Base-by-base conservation (phyloP, 2,797 vertebrate genomes). In the Lindbergichthys nudifrons region DNA sequence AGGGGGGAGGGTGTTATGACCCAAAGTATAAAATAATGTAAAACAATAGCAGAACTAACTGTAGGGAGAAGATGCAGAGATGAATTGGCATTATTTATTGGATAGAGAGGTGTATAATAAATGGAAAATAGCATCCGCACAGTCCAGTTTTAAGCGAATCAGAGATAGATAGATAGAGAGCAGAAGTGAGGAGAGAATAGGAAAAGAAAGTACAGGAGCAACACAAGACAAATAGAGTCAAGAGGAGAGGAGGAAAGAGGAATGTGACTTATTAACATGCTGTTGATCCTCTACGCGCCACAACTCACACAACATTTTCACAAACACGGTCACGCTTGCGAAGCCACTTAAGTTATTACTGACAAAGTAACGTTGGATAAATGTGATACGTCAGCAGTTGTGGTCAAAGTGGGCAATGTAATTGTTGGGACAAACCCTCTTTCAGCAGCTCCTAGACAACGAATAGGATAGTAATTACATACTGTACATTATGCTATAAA, bases 181-280 rank as follows among this genome's bases (percentile, higher is more conserved):
- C 18, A 66, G 32, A 36, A 36, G 32, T 36, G 32, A 36, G 32
- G 10, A 9, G 18, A 46, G 46, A 30, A 52, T 41, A 63, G n/a
- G 46, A 59, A n/a, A 12, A 39, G 39, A 59, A 63, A 79, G 87
- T 69, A 75, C 61, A 11, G 30, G 47, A 9, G 32, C 32, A 36
- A 36, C 32, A 36, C 32, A 36, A 36, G 8, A 36, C 32, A 36
- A 36, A 36, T 36, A 36, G 32, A 30, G 23, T n/a, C 5, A 26
- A 43, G 47, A 21, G 63, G 51, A 66, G 60, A 80, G 85, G 65
- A 71, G 67, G 26, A 26, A 26, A 26, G 26, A 50, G 47, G 73
- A 79, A 86, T 81, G 73, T 60, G 71, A 23, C 60, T 87, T 84
- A 90, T 88, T 82, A 77, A 73, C 75, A 89, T 89, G 88, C 84